Evolutionary conservation across 2,113 vertebrate species (phyloP), one percentile per base, ranked within the genome.

Genomic region (Pleuronectes platessa): DNA sequence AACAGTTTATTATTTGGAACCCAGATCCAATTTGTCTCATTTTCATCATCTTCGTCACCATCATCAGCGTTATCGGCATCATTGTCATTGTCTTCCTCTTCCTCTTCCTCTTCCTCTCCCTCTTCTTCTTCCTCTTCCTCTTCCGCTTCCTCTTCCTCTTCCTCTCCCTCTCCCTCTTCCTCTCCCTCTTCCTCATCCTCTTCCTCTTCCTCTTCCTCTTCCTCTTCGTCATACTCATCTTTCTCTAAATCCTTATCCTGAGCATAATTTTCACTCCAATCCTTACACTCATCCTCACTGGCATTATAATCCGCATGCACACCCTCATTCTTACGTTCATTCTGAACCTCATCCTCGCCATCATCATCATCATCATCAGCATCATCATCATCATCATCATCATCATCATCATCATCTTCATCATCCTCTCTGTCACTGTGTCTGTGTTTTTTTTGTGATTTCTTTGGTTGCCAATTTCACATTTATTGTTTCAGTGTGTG

Each of bases 21-120:
- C 78, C 62, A 63, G 68, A 90, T 90, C 87, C 86, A 53, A 69
- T 79, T 84, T 86, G 27, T 78, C 35, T 63, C 80, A 83, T 86
- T 8, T 17, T 51, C 47, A 51, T 51, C 47, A 18, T 42, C 40
- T 12, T 42, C 11, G 2, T 42, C 17, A 18, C 6, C 47, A 51
- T 5, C 47, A 51, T 51, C 47, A 17, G 71, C 56, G 18, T 76
- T 53, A 3, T 18, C 47, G 5, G 18, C 47, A 17, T 51, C 45
- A 47, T 47, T 12, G 2, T 13, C 14, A 47, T 24, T 5, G 14
- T 59, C 62, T 26, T 37, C 10, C 68, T 47, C 11, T 13, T 15
- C 45, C 3, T 47, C 11, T 15, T 47, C 45, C 45, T 47, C 11
- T 15, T 17, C 15, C 45, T 17, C 42, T 1, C 1, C 42, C 26